phyloP scores from a whole-genome alignment of 2,888 invertebrate genomes.

The Epistrophe eligans region DNA sequence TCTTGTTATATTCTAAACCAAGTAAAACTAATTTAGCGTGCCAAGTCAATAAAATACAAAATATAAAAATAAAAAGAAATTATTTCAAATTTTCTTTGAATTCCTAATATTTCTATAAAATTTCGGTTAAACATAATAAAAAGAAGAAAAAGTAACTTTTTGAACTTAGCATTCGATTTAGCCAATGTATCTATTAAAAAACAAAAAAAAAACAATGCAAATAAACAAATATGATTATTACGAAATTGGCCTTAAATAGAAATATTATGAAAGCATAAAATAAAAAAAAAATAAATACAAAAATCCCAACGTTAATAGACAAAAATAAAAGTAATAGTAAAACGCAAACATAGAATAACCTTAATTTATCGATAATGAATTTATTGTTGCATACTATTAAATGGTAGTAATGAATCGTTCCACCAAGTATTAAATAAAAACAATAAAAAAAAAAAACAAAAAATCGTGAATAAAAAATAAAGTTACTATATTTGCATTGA shows the following conservation, averaged over 20 bases:
- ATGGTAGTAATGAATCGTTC: slow-evolving; percentile 67
- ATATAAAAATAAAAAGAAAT: slow-evolving; percentile 19
- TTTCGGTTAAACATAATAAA: slow-evolving; percentile 47
- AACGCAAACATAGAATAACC: slow-evolving; percentile 56
- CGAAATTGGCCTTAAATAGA: slow-evolving; percentile 74
- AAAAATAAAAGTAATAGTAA: slow-evolving; percentile 33
- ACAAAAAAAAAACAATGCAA: slow-evolving; percentile 21
- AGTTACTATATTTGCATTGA: slow-evolving; percentile 74
- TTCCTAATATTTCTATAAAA: slow-evolving; percentile 65
- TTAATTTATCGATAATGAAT: slow-evolving; percentile 70
- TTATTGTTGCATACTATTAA: slow-evolving; percentile 75
- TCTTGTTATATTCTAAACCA: slow-evolving; percentile 47
- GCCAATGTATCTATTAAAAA: slow-evolving; percentile 58
- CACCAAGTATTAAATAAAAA: slow-evolving; percentile 69
- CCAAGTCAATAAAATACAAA: slow-evolving; percentile 69
- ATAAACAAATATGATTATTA: slow-evolving; percentile 46
- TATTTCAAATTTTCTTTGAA: slow-evolving; percentile 51
- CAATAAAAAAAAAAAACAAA: slow-evolving; percentile 37
- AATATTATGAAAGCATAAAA: slow-evolving; percentile 47
- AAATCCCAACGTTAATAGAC: slow-evolving; percentile 70
- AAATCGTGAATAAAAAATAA: slow-evolving; percentile 51
- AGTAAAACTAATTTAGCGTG: slow-evolving; percentile 72
- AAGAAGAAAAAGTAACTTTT: slow-evolving; percentile 23
- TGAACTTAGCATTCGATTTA: slow-evolving; percentile 58
- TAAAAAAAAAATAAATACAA: slow-evolving; percentile 38